phyloP scores from a whole-genome alignment of 2,888 invertebrate genomes.

The Hedya salicella region DNA sequence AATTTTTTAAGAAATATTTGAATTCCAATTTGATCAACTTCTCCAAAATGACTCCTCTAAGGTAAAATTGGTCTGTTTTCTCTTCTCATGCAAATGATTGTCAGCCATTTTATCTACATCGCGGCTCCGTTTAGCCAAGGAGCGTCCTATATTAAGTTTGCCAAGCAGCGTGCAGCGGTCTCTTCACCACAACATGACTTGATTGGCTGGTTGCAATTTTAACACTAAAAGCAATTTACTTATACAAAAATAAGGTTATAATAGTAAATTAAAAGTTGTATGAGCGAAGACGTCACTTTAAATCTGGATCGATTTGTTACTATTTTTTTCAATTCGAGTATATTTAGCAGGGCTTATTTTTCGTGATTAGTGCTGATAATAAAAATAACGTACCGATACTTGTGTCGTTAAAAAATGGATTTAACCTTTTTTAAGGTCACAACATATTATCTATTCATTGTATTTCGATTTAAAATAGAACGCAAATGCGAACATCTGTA shows the following conservation, averaged over 20 bases:
- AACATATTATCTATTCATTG: too few species aligned
- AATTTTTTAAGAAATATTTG: not conserved
- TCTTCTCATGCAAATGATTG: not conserved
- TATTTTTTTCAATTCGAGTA: too few species aligned
- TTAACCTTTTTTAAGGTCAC: too few species aligned
- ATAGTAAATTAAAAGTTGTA: too few species aligned
- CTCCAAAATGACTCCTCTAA: not conserved
- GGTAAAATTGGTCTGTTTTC: not conserved
- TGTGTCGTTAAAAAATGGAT: too few species aligned
- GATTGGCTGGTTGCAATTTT: not conserved
- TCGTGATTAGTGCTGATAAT: too few species aligned
- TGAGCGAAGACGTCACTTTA: too few species aligned
- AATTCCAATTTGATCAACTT: not conserved
- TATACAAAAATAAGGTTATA: not conserved
- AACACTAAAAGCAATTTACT: not conserved
- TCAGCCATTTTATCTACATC: not conserved
- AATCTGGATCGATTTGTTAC: too few species aligned
- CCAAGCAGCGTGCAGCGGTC: not conserved
- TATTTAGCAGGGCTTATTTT: too few species aligned
- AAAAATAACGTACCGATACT: too few species aligned
- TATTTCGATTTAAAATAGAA: too few species aligned
- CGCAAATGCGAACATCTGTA: too few species aligned
- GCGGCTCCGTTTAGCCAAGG: not conserved
- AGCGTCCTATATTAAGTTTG: not conserved
- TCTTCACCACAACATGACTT: not conserved